Conservation (phyloP, 2,113 vertebrate genomes). For the Gavia stellata region DNA sequence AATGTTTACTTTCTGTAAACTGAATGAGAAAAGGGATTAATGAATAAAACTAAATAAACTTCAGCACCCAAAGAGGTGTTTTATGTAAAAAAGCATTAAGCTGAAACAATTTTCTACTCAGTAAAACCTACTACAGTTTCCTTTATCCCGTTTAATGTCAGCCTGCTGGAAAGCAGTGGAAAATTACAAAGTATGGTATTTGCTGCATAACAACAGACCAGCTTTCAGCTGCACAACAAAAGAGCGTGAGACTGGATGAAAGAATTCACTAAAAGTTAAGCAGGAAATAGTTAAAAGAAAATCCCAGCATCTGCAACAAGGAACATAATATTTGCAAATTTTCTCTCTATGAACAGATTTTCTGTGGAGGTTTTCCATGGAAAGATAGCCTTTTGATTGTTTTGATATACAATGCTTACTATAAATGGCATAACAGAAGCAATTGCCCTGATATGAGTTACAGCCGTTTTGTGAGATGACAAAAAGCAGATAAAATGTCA, state of each 20-base stretch:
- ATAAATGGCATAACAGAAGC: not conserved
- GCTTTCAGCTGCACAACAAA: not conserved
- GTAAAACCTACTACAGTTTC: not conserved
- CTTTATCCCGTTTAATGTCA: not conserved
- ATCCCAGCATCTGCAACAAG: not conserved
- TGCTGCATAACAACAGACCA: not conserved
- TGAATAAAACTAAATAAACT: not conserved
- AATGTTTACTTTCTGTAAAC: not conserved
- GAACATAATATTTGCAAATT: not conserved
- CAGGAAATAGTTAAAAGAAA: not conserved
- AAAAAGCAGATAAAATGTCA: constrained; percentile 28
- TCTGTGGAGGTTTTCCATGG: not conserved
- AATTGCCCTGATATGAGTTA: not conserved
- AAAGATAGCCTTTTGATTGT: not conserved
- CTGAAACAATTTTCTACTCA: not conserved
- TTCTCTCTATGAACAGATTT: not conserved
- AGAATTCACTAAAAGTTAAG: not conserved
- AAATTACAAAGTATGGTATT: not conserved
- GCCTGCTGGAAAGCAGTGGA: not conserved
- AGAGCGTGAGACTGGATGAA: not conserved
- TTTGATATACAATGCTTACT: not conserved
- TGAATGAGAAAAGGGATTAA: not conserved
- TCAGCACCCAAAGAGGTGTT: not conserved
- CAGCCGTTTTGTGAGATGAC: not conserved
- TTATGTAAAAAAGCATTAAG: not conserved